These are phyloP conservation scores for Myripristis jacobus DNA, from an alignment of 2,797 vertebrate species.

Conservation along the genomic window DNA sequence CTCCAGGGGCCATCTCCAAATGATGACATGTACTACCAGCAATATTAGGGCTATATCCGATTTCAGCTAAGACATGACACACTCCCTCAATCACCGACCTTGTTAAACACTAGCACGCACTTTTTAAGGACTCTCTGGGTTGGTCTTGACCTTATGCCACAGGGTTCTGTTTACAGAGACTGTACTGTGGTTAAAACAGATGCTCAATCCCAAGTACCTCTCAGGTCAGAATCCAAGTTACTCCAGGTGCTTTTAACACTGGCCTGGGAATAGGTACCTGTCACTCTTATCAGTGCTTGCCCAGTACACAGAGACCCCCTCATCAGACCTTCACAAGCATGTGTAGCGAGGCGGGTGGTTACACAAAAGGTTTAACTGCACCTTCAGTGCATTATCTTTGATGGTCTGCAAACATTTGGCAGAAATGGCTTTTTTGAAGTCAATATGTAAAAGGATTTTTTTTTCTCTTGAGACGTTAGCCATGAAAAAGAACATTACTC, in stretches of 20 bases:
- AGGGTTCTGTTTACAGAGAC: slow-evolving; percentile 62
- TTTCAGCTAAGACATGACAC: slow-evolving; percentile 59
- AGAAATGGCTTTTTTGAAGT: slow-evolving; percentile 61
- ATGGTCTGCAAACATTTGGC: slow-evolving; percentile 69
- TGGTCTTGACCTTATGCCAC: slow-evolving; percentile 48
- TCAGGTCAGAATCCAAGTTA: slow-evolving; percentile 48
- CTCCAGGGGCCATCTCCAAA: slow-evolving; percentile 50
- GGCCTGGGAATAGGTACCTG: slow-evolving; percentile 34
- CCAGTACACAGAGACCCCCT: slow-evolving; percentile 49
- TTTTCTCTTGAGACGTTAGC: slow-evolving; percentile 35
- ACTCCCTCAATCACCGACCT: slow-evolving; percentile 54
- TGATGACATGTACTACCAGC: slow-evolving; percentile 60
- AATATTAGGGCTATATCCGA: slow-evolving; percentile 57
- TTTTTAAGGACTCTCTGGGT: slow-evolving; percentile 49
- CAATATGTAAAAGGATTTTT: slow-evolving; percentile 4
- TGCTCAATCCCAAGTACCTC: slow-evolving; percentile 39
- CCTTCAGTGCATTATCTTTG: slow-evolving; percentile 62
- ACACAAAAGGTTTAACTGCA: slow-evolving; percentile 53
- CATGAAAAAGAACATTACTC: slow-evolving; percentile 46
- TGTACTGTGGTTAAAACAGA: slow-evolving; percentile 53
- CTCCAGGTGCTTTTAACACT: slow-evolving; percentile 61
- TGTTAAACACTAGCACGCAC: slow-evolving; percentile 61
- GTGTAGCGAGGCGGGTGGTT: slow-evolving; percentile 55
- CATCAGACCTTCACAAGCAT: slow-evolving; percentile 54
- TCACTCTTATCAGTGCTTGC: slow-evolving; percentile 59